A percentile compares a stretch with the other conserved stretches of the same genome.
Conservation (phyloP, 1,140 invertebrate genomes). For the Tetragnatha versicolor region DNA sequence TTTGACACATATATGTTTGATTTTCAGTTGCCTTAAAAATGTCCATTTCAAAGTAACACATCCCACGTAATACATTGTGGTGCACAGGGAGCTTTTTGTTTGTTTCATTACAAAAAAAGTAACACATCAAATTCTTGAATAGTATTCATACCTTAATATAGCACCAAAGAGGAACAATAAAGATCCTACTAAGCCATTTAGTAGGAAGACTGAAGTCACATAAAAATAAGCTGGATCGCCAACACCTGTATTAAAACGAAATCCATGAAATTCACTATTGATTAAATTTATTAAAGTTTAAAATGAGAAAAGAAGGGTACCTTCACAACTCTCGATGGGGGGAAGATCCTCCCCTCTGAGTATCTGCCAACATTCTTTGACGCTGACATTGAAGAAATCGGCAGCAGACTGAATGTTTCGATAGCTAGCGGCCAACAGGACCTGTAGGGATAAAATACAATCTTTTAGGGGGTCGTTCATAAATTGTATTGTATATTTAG, state of each 20-base stretch:
- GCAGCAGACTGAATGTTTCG: slow-evolving; percentile 67
- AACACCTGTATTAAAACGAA: slow-evolving; percentile 64
- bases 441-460: slow-evolving; percentile 67
- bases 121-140: slow-evolving; percentile 6
- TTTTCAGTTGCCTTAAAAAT: too few relatives aligned
- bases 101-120: neutral
- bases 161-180: slow-evolving; percentile 72
- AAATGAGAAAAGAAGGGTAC: slow-evolving; percentile 58
- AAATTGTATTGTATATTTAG: too few relatives aligned
- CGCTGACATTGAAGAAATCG: slow-evolving; percentile 61
- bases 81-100: too few relatives aligned
- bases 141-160: slow-evolving; percentile 65
- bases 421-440: slow-evolving; percentile 69
- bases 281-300: neutral
- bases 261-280: slow-evolving; percentile 64
- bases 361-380: slow-evolving; percentile 70
- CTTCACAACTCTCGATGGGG: slow-evolving; percentile 76
- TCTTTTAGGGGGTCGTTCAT: too few relatives aligned
- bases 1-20: too few relatives aligned
- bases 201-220: slow-evolving; percentile 73
- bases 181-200: slow-evolving; percentile 71
- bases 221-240: slow-evolving; percentile 80
- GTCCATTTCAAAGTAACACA: too few relatives aligned
- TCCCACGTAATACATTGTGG: neutral
- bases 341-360: slow-evolving; percentile 71